Evolutionary conservation across 2,113 vertebrate species (phyloP), one percentile per base, ranked within the genome.

Genomic region (Hassar affinis): DNA sequence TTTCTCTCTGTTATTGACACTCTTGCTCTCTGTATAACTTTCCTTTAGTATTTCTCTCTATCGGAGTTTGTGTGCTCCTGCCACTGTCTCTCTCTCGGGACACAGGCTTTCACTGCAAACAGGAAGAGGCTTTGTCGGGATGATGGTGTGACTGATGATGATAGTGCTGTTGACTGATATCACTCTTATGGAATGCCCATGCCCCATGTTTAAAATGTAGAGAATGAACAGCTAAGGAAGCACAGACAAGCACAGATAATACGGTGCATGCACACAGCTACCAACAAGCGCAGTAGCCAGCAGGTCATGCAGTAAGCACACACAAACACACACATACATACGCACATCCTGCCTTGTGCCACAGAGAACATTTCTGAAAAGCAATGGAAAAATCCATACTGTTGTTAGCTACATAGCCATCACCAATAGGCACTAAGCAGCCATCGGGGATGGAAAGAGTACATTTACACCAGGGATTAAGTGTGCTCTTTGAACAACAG

Each of bases 311-410:
- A 69, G 86, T 33, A 76, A 77, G 38, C 35, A 72, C 56, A 78
- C 81, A 87, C n/a, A 77, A 27, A 83, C 75, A 51, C 52, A 86
- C 78, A 84, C 69, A 87, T 47, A n/a, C 82, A 88, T 22, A 71
- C n/a, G 75, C 45, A 80, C 42, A 72, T 79, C 35, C 68, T 49
- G 45, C 78, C 82, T 80, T 72, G 85, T 61, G 84, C 76, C 84
- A 47, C 56, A 61, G 15, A 47, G 75, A 85, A 90, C 81, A 87
- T 20, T 80, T 76, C 47, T 30, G 22, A 91, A 93, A 91, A 87
- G 76, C 83, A 82, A 91, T 90, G 93, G 93, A 94, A 95, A 94
- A 93, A 94, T 94, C 92, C 89, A 94, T 94, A 93, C 84, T 81
- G 84, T 87, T 90, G 90, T 92, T 94, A 91, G 92, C 90, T 92